A percentile compares a stretch with the other conserved stretches of the same genome.
Evolutionary conservation across 2,888 invertebrate genomes (phyloP).

Genomic region (Harmothoe impar): DNA sequence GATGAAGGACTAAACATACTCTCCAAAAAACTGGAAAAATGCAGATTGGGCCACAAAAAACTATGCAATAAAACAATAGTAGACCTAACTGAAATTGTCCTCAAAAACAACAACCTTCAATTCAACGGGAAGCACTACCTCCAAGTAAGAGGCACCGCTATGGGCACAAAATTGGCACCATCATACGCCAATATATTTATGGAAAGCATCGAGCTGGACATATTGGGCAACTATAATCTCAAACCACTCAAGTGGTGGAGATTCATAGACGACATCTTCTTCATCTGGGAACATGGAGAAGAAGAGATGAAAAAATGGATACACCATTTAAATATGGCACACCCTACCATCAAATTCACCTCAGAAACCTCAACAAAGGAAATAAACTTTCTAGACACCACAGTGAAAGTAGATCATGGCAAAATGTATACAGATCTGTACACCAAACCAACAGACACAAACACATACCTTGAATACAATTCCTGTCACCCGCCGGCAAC

Average conservation of each 20-base stretch:
- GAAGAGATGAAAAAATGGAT: background rate
- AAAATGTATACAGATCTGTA: slow-evolving; percentile 37
- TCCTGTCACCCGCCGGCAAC: background rate
- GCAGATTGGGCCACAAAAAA: too few relatives aligned
- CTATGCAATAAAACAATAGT: slow-evolving; percentile 12
- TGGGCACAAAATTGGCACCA: slow-evolving; percentile 30
- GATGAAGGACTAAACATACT: too few relatives aligned
- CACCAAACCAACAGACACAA: slow-evolving; percentile 2
- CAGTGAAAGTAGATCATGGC: background rate
- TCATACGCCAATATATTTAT: slow-evolving; percentile 28
- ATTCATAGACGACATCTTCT: slow-evolving; percentile 41
- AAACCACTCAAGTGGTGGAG: slow-evolving; percentile 8
- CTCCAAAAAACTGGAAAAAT: too few relatives aligned
- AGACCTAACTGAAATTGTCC: background rate
- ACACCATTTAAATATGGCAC: background rate
- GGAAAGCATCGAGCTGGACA: background rate
- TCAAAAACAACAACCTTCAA: slow-evolving; percentile 18
- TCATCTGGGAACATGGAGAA: slow-evolving; percentile 38
- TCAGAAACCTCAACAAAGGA: background rate
- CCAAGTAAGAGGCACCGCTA: background rate
- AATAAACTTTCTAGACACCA: slow-evolving; percentile 14
- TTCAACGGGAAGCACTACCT: slow-evolving; percentile 6
- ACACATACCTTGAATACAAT: background rate
- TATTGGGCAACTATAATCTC: background rate
- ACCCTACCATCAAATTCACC: background rate